Base-by-base conservation (phyloP, 2,888 invertebrate species). In the Tenthredo distinguenda region DNA sequence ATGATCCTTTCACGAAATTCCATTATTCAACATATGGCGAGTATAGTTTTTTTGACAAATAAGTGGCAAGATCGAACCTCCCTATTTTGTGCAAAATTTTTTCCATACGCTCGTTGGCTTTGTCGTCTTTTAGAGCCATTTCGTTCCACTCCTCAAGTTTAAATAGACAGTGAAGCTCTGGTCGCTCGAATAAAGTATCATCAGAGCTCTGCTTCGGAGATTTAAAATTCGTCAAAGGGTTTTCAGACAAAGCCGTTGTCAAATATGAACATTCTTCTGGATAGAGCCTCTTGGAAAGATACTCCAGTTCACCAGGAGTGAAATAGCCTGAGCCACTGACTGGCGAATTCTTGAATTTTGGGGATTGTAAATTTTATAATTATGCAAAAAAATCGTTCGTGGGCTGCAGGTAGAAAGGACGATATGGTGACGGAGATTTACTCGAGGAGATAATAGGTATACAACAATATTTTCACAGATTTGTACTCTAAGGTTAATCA, bases 191-290 rank as follows among this genome's bases (percentile, higher is more conserved):
- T 18, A n/a, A 26, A 77, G 31, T 34, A 1, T 77, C 50, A 31
- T 77, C 77, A 7, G 77, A 77, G 18, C 9, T 77, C 50, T 77
- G 47, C 5, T 77, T 50, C 21, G 18, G 34, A 31, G 31, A 26
- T 26, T 77, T 77, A 9, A 21, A 50, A 77, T 77, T 26, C 18
- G 50, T 26, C 50, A 18, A 10, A 34, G 50, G 1, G 9, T 50
- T 77, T 18, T 50, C 26, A 9, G 15, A 50, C 77, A 77, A 77
- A 37, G 77, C 50, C 47, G 21, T 86, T 40, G 86, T 43, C 55
- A 88, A 84, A 72, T 86, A 85, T 15, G 85, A 81, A 85, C 87
- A 88, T 77, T 88, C 87, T 26, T 58, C 79, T 10, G 87, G 86
- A 43, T 86, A 86, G 10, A 88, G 81, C 84, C 86, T 84, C 65